These are phyloP conservation scores for Neodontobutis hainanensis DNA, from an alignment of 2,113 vertebrate genomes.

Conservation along the genomic window DNA sequence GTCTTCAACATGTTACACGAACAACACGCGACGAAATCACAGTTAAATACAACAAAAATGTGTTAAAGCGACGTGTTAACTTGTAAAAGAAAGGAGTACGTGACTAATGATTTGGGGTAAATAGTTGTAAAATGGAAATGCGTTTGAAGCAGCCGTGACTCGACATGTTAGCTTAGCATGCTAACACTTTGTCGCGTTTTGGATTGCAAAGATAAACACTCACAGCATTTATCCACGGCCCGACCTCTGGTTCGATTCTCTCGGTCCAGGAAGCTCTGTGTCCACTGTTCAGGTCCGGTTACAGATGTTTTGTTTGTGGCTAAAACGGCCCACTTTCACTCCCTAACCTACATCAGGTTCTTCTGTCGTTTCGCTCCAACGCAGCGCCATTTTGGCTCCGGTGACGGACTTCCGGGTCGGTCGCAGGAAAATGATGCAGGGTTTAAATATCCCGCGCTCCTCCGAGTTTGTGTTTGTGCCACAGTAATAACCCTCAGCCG, in stretches of 20 bases:
- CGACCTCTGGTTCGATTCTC: background rate
- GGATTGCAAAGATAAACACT: background rate
- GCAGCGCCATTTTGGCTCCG: conserved; percentile 66
- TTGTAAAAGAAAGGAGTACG: background rate
- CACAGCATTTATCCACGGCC: conserved; percentile 18
- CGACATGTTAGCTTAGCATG: conserved; percentile 60
- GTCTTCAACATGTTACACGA: too few species aligned
- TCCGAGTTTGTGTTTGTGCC: too few species aligned
- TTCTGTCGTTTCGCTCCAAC: conserved; percentile 19
- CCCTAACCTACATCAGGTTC: conserved; percentile 49
- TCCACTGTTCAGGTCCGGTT: background rate
- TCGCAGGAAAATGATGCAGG: conserved; percentile 34
- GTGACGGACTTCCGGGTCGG: conserved; percentile 37
- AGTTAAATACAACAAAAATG: too few species aligned
- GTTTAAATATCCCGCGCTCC: background rate
- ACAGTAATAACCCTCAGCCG: background rate
- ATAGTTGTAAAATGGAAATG: background rate
- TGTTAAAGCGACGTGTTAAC: background rate
- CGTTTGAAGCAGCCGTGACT: conserved; percentile 52
- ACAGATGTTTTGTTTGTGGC: background rate
- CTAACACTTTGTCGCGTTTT: background rate
- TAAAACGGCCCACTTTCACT: background rate
- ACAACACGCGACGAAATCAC: background rate
- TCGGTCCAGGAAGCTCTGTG: background rate
- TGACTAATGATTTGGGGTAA: too few species aligned